Percentiles rank a stretch among this genome's conserved stretches.
Conservation (phyloP, 2,888 invertebrate genomes). For the Uloborus plumipes region DNA sequence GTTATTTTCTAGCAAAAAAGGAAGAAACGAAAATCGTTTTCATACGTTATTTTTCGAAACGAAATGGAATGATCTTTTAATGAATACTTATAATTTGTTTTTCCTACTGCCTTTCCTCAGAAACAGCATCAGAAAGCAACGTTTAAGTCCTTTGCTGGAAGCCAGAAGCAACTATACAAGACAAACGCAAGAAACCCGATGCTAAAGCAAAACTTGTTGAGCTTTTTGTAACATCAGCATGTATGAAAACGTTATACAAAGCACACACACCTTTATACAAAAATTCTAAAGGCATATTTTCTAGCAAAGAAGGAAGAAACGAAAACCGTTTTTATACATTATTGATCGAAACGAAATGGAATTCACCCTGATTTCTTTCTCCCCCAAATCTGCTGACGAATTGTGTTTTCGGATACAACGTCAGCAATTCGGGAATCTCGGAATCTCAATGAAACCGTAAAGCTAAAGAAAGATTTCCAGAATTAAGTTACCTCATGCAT, state of each 20-base stretch:
- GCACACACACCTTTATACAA: constrained; percentile 18
- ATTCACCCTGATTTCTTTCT: constrained; percentile 43
- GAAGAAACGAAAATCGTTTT: constrained; percentile 22
- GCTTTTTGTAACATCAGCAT: too few species aligned
- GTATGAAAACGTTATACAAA: background rate
- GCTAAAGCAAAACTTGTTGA: too few species aligned
- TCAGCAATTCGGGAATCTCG: constrained; percentile 38
- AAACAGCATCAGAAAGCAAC: too few species aligned
- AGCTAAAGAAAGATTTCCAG: constrained; percentile 14
- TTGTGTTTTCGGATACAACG: constrained; percentile 45
- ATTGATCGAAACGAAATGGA: constrained; percentile 42
- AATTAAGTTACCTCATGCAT: constrained; percentile 41
- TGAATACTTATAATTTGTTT: too few species aligned
- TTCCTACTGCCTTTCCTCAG: too few species aligned
- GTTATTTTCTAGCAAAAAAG: constrained; percentile 13
- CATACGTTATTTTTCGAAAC: constrained; percentile 37
- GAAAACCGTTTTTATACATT: constrained; percentile 34
- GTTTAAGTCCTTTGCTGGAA: too few species aligned
- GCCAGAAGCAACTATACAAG: too few species aligned
- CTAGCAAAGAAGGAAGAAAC: constrained; percentile 6
- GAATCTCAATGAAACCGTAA: constrained; percentile 29
- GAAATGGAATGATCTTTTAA: constrained; percentile 22
- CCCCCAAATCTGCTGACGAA: constrained; percentile 47
- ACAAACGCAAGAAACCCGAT: too few species aligned
- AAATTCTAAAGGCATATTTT: constrained; percentile 21